Percentiles rank a stretch among this genome's conserved stretches.
Evolutionary conservation across 1,140 invertebrate species (phyloP).

Genomic region (Trichogramma pretiosum): DNA sequence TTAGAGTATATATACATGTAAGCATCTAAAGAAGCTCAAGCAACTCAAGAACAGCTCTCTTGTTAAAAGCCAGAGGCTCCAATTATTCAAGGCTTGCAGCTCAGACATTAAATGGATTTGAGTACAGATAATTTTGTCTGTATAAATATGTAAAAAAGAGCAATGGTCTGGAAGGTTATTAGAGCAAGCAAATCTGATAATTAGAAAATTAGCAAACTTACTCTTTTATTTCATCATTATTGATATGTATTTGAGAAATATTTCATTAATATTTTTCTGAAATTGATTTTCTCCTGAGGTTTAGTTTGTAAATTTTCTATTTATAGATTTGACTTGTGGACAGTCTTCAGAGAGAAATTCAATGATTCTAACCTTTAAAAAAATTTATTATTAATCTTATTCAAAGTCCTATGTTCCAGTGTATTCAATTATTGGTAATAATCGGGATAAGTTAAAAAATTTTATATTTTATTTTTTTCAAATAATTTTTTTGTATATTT

Average conservation of each 20-base stretch:
- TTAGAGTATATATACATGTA: slow-evolving; percentile 19
- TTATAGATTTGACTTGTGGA: slow-evolving; percentile 11
- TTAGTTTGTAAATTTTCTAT: slow-evolving; percentile 17
- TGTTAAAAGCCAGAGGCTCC: slow-evolving; percentile 18
- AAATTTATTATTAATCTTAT: slow-evolving; percentile 4
- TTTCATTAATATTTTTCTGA: not conserved
- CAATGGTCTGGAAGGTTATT: slow-evolving; percentile 9
- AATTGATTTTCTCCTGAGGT: too few relatives aligned
- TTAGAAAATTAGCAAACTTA: slow-evolving; percentile 19
- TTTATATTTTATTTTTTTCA: too few relatives aligned
- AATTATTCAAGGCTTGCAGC: slow-evolving; percentile 13
- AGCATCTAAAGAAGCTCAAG: slow-evolving; percentile 17
- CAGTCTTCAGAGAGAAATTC: slow-evolving; percentile 1
- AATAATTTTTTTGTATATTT: too few relatives aligned
- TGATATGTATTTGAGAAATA: slow-evolving; percentile 2
- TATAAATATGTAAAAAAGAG: slow-evolving; percentile 5
- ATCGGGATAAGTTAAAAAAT: too few relatives aligned
- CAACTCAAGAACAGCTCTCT: slow-evolving; percentile 18
- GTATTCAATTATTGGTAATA: too few relatives aligned
- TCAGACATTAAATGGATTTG: slow-evolving; percentile 16
- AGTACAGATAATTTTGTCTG: slow-evolving; percentile 16
- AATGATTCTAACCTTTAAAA: not conserved
- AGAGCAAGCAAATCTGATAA: slow-evolving; percentile 8
- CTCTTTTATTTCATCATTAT: too few relatives aligned
- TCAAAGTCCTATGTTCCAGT: slow-evolving; percentile 4